These are phyloP conservation scores for Phrynocephalus forsythii DNA, from an alignment of 2,797 vertebrate genomes.

Conservation along the genomic window DNA sequence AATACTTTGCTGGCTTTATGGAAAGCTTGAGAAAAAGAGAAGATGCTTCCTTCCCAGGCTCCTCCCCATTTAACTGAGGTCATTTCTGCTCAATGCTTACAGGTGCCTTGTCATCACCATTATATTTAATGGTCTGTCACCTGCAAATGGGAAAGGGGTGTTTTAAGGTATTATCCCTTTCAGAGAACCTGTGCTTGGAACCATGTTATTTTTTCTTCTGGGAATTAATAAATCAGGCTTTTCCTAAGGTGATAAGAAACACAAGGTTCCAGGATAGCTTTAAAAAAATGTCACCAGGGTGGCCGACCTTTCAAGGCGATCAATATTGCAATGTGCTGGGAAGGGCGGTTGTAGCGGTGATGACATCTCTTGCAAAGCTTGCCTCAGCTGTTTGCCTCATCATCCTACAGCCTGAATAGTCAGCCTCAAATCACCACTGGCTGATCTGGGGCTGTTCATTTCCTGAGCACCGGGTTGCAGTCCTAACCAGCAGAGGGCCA, in stretches of 20 bases:
- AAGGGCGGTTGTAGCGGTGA: not conserved
- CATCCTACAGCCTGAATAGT: too few species aligned
- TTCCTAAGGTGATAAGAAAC: not conserved
- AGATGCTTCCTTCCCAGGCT: not conserved
- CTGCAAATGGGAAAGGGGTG: conserved; percentile 10
- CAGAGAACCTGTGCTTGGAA: not conserved
- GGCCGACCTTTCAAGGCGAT: not conserved
- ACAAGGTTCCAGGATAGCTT: not conserved
- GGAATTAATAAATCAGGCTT: not conserved
- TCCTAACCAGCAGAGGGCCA: too few species aligned
- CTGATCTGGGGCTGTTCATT: not conserved
- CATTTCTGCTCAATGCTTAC: conserved; percentile 24
- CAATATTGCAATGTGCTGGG: not conserved
- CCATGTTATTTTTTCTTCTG: not conserved
- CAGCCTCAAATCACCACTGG: not conserved
- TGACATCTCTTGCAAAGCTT: not conserved
- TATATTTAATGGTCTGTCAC: conserved; percentile 26
- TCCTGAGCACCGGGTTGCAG: not conserved
- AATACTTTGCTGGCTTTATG: not conserved
- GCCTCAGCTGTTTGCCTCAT: not conserved
- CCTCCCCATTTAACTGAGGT: conserved; percentile 13
- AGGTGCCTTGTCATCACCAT: conserved; percentile 18
- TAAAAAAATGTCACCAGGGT: not conserved
- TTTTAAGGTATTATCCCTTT: conserved; percentile 35
- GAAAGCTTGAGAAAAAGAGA: conserved; percentile 13